Percentiles rank a stretch among this genome's conserved stretches.
phyloP scores from a whole-genome alignment of 2,888 invertebrate genomes.

The Drosophila cracens region DNA sequence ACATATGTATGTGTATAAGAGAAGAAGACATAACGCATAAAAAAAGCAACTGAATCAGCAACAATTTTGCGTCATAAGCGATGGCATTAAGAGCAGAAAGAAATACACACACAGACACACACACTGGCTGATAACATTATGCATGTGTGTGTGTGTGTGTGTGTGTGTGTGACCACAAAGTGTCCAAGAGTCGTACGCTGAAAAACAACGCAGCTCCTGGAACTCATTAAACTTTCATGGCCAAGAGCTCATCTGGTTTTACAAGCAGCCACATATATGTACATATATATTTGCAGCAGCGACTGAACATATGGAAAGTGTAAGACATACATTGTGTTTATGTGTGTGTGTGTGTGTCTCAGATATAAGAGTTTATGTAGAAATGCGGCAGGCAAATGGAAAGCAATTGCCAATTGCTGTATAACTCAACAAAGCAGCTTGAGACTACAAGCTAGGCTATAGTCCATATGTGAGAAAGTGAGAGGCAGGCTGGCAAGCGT shows the following conservation, averaged over 20 bases:
- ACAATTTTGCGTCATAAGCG: conserved; percentile 67
- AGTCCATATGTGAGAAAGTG: neutral
- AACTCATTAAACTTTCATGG: conserved; percentile 71
- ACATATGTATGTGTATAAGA: conserved; percentile 1
- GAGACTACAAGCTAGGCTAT: conserved; percentile 4
- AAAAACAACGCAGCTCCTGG: conserved; percentile 32
- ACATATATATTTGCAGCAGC: neutral
- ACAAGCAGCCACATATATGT: conserved; percentile 18
- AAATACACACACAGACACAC: conserved; percentile 3
- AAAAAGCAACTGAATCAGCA: conserved; percentile 65
- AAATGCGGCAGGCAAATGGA: conserved; percentile 61
- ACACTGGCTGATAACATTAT: conserved; percentile 27
- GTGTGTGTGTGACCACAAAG: conserved; percentile 38
- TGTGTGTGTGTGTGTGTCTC: conserved; percentile 10
- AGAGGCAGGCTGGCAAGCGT: neutral
- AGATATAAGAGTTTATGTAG: conserved; percentile 51
- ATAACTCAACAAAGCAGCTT: conserved; percentile 43
- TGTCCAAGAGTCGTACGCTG: conserved; percentile 32
- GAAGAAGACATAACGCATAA: conserved; percentile 43
- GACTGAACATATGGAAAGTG: conserved; percentile 41
- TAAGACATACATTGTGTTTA: conserved; percentile 4
- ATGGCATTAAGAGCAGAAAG: conserved; percentile 55
- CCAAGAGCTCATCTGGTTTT: conserved; percentile 59
- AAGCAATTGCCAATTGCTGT: conserved; percentile 65
- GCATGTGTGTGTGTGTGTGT: neutral